Conservation (phyloP, 2,113 vertebrate genomes). For the Phocoena phocoena region DNA sequence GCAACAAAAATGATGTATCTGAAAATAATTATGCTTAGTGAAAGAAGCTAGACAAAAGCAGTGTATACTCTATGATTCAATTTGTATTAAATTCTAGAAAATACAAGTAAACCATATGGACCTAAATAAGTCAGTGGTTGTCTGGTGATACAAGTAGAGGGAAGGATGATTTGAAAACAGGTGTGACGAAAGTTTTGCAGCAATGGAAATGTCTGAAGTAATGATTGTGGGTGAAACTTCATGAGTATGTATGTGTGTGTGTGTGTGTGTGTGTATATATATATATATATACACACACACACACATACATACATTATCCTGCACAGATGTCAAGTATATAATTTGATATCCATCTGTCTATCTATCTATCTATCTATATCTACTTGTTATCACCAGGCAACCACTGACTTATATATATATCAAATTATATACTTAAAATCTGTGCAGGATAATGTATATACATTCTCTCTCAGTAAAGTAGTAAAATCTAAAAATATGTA, state of each 20-base stretch:
- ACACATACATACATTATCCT: too few species aligned
- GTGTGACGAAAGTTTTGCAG: not conserved
- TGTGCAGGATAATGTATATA: not conserved
- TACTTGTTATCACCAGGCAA: too few species aligned
- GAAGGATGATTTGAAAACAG: not conserved
- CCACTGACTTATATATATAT: too few species aligned
- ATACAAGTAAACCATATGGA: not conserved
- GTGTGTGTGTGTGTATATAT: too few species aligned
- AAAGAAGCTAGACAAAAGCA: not conserved
- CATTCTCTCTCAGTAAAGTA: not conserved
- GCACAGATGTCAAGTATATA: too few species aligned
- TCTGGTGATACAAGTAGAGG: not conserved
- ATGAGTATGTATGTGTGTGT: not conserved
- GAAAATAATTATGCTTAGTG: not conserved
- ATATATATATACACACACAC: too few species aligned
- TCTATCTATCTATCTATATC: too few species aligned
- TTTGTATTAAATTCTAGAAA: not conserved
- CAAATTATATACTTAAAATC: not conserved
- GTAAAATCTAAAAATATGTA: not conserved
- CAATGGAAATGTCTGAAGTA: not conserved
- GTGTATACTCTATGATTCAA: not conserved
- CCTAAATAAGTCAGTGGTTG: not conserved
- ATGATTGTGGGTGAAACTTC: not conserved
- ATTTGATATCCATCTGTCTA: too few species aligned
- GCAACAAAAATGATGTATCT: not conserved